Conservation (phyloP, 2,113 vertebrate genomes). For the Sialia sialis region DNA sequence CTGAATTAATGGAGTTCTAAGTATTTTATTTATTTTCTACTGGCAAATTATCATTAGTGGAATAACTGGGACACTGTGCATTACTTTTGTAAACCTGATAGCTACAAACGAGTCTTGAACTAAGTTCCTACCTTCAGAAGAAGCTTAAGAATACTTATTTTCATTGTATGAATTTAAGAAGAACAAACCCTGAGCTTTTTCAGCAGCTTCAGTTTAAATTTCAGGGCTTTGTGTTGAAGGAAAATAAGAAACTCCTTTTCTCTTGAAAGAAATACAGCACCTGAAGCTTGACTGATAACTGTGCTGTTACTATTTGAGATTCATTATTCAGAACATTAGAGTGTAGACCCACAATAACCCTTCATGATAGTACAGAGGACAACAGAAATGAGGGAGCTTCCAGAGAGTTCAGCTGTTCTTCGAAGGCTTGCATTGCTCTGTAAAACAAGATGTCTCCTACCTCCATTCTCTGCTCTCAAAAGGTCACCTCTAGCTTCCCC, state of each 20-base stretch:
- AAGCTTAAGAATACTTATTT: not conserved
- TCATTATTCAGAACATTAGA: not conserved
- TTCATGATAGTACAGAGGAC: not conserved
- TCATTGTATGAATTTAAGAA: not conserved
- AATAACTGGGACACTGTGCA: not conserved
- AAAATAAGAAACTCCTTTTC: not conserved
- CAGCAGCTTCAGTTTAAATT: not conserved
- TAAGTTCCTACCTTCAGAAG: not conserved
- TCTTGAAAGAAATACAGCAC: not conserved
- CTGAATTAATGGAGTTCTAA: not conserved
- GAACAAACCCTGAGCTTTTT: not conserved
- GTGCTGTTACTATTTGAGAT: not conserved
- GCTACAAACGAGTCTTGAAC: not conserved
- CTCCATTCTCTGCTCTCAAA: not conserved
- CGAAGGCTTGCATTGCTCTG: not conserved
- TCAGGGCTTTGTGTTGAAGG: not conserved
- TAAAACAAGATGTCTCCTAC: not conserved
- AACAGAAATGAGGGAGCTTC: not conserved
- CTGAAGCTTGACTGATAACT: not conserved
- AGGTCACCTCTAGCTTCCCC: not conserved
- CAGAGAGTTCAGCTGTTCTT: not conserved
- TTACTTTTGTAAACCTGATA: not conserved
- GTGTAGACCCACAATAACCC: not conserved
- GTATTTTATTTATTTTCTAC: not conserved
- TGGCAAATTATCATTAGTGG: not conserved